Base-by-base conservation (phyloP, 2,113 vertebrate species). In the Myanophis thanlyinensis region DNA sequence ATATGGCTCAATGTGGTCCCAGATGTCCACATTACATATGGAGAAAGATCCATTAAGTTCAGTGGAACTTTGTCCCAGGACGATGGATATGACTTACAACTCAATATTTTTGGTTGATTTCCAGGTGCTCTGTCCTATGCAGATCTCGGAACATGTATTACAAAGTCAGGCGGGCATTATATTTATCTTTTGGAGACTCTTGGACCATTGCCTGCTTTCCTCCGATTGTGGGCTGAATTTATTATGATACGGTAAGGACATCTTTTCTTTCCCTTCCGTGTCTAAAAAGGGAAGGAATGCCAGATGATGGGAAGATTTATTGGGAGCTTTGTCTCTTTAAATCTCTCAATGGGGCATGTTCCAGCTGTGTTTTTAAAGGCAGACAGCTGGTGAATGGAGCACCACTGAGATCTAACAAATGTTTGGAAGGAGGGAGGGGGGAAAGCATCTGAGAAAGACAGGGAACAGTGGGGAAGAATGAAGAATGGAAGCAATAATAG, bases 121-220 rank as follows among this genome's bases (percentile, higher is more conserved):
- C 6, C 30, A 98, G 97, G 95, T 0, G 86, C 97, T 23, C 84
- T 98, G 52, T 97, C 97, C 67, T 97, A 97, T 4, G 97, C 96
- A 93, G 97, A 97, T 51, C 95, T 98, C 0, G 27, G 97, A 1
- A 97, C 97, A 94, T 98, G 18, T 62, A 98, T 97, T 89, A 97
- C 95, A 44, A 98, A 98, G 93, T 98, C 98, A 6, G 98, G 98
- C 23, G 98, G 97, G 9, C 97, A 98, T 95, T 98, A 98, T 95
- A 98, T 96, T 30, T 97, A 97, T 44, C 95, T 98, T 0, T 96
- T 97, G 92, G 98, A 98, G 96, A 98, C 96, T 0, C 91, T 98
- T 67, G 97, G 98, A 15, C 97, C 97, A 0, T 10, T 97, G 56
- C 96, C 96, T 5, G 97, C 96, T 20, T 98, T 98, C 80, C 84